phyloP scores from a whole-genome alignment of 1,140 invertebrate species.

The Lordiphosa clarofinis region DNA sequence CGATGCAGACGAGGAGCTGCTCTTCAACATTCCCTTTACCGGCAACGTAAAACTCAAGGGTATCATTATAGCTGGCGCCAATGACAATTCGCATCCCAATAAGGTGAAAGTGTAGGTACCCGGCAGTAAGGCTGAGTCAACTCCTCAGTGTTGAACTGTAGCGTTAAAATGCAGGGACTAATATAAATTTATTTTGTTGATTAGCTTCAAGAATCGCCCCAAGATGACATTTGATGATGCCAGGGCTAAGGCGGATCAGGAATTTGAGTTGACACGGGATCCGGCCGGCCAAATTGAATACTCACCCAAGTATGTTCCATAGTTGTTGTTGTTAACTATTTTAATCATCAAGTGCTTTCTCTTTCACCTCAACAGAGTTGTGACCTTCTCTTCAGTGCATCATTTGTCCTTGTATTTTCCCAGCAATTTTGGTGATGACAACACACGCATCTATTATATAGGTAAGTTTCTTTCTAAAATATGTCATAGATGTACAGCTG shows the following conservation, averaged over 20 bases:
- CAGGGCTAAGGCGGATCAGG: slow-evolving; percentile 87
- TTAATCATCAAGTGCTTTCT: not conserved
- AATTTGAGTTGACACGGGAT: slow-evolving; percentile 93
- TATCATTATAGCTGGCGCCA: slow-evolving; percentile 92
- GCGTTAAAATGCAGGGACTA: not conserved
- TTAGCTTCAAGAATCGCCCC: slow-evolving; percentile 94
- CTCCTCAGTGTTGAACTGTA: too few relatives aligned
- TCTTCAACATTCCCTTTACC: slow-evolving; percentile 97
- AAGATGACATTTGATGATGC: slow-evolving; percentile 97
- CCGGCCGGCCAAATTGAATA: slow-evolving; percentile 91
- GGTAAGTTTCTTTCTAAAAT: too few relatives aligned
- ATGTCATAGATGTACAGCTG: too few relatives aligned
- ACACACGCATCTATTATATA: slow-evolving; percentile 94
- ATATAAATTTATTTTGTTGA: slow-evolving; percentile 33
- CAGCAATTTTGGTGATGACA: slow-evolving; percentile 91
- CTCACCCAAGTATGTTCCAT: slow-evolving; percentile 87
- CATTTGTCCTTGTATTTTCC: slow-evolving; percentile 95
- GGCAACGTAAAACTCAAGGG: slow-evolving; percentile 97
- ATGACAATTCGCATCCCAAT: slow-evolving; percentile 90
- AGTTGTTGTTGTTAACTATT: too few relatives aligned
- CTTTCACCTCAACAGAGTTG: slow-evolving; percentile 83
- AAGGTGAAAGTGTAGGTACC: slow-evolving; percentile 92
- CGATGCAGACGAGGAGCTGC: slow-evolving; percentile 95
- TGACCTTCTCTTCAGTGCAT: slow-evolving; percentile 93
- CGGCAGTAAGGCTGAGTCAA: too few relatives aligned